These are phyloP conservation scores for Parnassius apollo DNA, from an alignment of 2,888 invertebrate species.

Conservation along the genomic window DNA sequence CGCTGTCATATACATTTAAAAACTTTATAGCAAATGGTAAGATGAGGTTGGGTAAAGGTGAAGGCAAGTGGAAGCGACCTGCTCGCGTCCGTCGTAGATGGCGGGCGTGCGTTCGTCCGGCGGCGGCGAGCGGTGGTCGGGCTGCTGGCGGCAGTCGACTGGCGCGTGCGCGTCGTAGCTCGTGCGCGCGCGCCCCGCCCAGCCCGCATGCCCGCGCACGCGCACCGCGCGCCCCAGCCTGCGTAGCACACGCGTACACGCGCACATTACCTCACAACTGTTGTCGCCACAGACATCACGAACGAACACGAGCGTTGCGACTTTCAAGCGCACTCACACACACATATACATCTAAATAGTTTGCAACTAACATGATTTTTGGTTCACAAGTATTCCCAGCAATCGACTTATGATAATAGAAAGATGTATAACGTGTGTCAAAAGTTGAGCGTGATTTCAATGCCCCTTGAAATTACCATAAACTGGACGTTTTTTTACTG, in stretches of 20 bases:
- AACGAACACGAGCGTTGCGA: no score
- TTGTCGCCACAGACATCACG: no score
- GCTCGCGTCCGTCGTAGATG: slow-evolving; percentile 90
- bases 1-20: not conserved
- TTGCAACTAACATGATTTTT: no score
- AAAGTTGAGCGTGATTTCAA: no score
- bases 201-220: slow-evolving; percentile 93
- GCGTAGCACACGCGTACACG: slow-evolving; percentile 46
- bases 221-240: slow-evolving; percentile 95
- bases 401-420: no score
- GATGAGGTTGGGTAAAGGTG: not conserved
- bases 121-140: slow-evolving; percentile 7
- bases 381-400: no score
- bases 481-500: no score
- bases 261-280: no score
- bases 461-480: no score
- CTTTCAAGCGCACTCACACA: no score
- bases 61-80: slow-evolving; percentile 50
- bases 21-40: not conserved
- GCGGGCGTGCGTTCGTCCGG: slow-evolving; percentile 76
- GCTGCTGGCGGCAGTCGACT: slow-evolving; percentile 1
- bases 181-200: slow-evolving; percentile 95
- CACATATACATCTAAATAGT: not conserved
- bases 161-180: slow-evolving; percentile 85
- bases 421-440: no score